Base-by-base conservation (phyloP, 2,797 vertebrate species). In the Peromyscus nudipes region DNA sequence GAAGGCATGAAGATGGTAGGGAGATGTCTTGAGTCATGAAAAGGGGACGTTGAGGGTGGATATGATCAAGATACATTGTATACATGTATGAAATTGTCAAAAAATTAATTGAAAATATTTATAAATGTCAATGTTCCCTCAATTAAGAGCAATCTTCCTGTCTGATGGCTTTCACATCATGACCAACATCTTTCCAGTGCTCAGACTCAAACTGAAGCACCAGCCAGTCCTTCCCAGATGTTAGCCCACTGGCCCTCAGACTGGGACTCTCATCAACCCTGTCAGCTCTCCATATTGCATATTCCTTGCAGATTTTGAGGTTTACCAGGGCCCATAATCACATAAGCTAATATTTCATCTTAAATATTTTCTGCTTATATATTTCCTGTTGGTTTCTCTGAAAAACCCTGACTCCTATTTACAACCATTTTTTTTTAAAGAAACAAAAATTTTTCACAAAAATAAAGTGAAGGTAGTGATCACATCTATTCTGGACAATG, bases 381-480 rank as follows among this genome's bases (percentile, higher is more conserved):
- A 17, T 8, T 34, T 90, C 43, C 37, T 73, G 52, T 62, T 75
- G 31, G 52, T 89, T 60, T 86, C 55, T 84, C 34, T 67, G 29
- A 27, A 71, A 83, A 96, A 43, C 13, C 27, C 73, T 64, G 43
- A 81, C 2, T 57, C 57, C 21, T 84, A 85, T 21, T n/a, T 55
- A 67, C 23, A 81, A 2, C 9, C 69, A 73, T 13, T 43, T 37
- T 43, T 43, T 62, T 84, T 84, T 29, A 65, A 10, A 34, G 76
- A 96, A 55, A 55, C 52, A 69, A 96, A 64, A 67, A 71, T 23
- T 4, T 88, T 81, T 64, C 62, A 75, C 31, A 55, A 81, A 79
- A 86, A 69, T 67, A 76, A 76, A 88, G 43, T 90, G 9, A 75
- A 81, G 23, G 25, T 21, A 21, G 2, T 37, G 23, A 10, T 43